Evolutionary conservation across 1,140 invertebrate genomes (phyloP), one percentile per base, ranked within the genome.

Genomic region (Forficula auricularia): DNA sequence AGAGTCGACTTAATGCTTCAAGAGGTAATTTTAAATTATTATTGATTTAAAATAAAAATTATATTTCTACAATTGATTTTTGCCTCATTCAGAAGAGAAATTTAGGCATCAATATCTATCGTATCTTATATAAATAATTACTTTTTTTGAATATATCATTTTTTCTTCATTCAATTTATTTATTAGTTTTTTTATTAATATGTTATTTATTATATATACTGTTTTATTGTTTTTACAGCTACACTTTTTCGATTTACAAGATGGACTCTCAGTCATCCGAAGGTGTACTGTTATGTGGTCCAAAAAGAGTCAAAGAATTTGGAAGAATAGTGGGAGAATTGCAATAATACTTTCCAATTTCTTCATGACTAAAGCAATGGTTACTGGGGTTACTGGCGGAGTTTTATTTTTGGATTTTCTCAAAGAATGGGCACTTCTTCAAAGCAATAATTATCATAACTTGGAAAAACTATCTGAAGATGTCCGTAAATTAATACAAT

Each of bases 401-500:
- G 19, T 40, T 27, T 38, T 49, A 16, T 27, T 48, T 2, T 43
- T 50, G 48, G 50, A 47, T 22, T 44, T 59, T 13, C 55, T 59
- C 34, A 48, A 42, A 19, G 53, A 57, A 45, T 59, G 55, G 55
- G 52, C 49, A 35, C 39, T 45, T 34, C 47, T 58, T 35, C 50
- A 57, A 42, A 48, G 44, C 15, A 47, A 46, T 19, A 42, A 51
- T n/a, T 45, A 49, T 31, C 46, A 48, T 20, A 45, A 40, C 22
- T 44, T 42, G 34, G 43, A 48, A 35, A 40, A 48, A 6, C 34
- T 58, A 10, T 43, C 43, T 30, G 47, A 53, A 16, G 64, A 67
- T 56, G 61, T 71, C 44, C 58, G 65, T 20, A 71, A 70, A 57
- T 62, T 71, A 46, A 64, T 69, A 37, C 61, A 68, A 48, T 61